Base-by-base conservation (phyloP, 2,888 invertebrate species). In the Eupithecia tripunctaria region DNA sequence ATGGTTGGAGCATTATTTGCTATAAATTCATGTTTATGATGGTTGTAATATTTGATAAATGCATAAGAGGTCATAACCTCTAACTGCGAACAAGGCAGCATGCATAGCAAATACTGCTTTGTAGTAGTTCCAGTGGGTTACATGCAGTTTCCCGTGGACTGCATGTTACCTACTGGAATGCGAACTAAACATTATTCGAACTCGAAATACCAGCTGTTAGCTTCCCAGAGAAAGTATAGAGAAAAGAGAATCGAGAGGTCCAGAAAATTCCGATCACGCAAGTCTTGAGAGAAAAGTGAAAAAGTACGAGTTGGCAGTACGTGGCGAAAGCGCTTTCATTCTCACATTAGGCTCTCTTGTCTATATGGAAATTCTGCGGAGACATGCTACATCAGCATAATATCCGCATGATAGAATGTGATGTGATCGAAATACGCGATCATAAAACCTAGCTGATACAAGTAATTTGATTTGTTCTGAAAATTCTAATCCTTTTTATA, bases 231-330 rank as follows among this genome's bases (percentile, higher is more conserved):
- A 64, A 38, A 64, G 64, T 64, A 15, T 1, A 14, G 38, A 64
- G 6, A 36, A 38, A 15, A 38, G 15, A 29, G 74, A 76, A 73
- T 71, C 68, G 68, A 70, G 75, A 71, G 70, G 71, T 71, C 67
- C 74, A 75, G 75, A 77, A 75, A 79, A 85, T 84, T 83, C 82
- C 70, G 60, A 76, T 77, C 83, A 82, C 79, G 83, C 78, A 67
- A 68, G 76, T 73, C 68, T 70, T 64, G 70, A 72, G 77, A 77
- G 79, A 78, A 78, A 82, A 80, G 72, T 73, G 71, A 76, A 76
- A 82, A 80, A 77, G 75, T 75, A 76, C 68, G 70, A 77, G 62
- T 68, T 67, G 68, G 67, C 70, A 74, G 67, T 68, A 79, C 73
- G 73, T 70, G 71, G 71, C 74, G 79, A 82, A 81, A 82, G 78